Percentiles rank a stretch among this genome's conserved stretches.
Conservation (phyloP, 2,888 invertebrate species). For the Antitype chi region DNA sequence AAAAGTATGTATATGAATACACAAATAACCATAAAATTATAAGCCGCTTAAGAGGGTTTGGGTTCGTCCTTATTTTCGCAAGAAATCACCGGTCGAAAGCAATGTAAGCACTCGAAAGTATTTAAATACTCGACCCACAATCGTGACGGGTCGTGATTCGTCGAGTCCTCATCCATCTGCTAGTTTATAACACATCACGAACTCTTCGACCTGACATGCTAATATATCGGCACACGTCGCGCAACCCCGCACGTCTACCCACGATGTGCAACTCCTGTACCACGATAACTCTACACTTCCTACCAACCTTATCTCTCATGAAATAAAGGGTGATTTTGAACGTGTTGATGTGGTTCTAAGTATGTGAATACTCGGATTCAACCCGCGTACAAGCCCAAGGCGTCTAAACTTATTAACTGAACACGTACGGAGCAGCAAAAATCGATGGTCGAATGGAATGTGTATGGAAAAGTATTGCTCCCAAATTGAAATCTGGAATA, state of each 20-base stretch:
- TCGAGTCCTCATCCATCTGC: slow-evolving; percentile 44
- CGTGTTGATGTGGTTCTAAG: neutral
- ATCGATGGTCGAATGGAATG: slow-evolving; percentile 70
- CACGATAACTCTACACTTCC: slow-evolving; percentile 22
- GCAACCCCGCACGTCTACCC: slow-evolving; percentile 70
- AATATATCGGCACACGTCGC: slow-evolving; percentile 64
- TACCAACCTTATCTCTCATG: slow-evolving; percentile 13
- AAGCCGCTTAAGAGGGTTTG: slow-evolving; percentile 36
- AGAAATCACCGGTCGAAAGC: slow-evolving; percentile 19
- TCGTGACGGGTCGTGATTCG: slow-evolving; percentile 35
- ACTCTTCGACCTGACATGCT: slow-evolving; percentile 56
- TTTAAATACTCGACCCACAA: slow-evolving; percentile 33
- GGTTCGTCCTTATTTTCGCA: neutral
- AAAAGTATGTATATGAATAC: neutral
- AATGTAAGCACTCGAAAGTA: slow-evolving; percentile 25
- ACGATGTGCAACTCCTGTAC: slow-evolving; percentile 63
- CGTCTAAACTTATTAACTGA: slow-evolving; percentile 80
- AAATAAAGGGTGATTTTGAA: slow-evolving; percentile 42
- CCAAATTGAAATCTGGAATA: slow-evolving; percentile 62
- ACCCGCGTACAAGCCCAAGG: slow-evolving; percentile 71
- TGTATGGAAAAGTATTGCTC: slow-evolving; percentile 62
- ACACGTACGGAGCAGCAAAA: slow-evolving; percentile 68
- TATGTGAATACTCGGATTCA: slow-evolving; percentile 64
- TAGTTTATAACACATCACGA: slow-evolving; percentile 59
- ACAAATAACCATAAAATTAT: slow-evolving; percentile 16